Percentiles rank a stretch among this genome's conserved stretches.
These are phyloP conservation scores for Pseudonaja textilis DNA, from an alignment of 2,113 vertebrate species.

Conservation along the genomic window DNA sequence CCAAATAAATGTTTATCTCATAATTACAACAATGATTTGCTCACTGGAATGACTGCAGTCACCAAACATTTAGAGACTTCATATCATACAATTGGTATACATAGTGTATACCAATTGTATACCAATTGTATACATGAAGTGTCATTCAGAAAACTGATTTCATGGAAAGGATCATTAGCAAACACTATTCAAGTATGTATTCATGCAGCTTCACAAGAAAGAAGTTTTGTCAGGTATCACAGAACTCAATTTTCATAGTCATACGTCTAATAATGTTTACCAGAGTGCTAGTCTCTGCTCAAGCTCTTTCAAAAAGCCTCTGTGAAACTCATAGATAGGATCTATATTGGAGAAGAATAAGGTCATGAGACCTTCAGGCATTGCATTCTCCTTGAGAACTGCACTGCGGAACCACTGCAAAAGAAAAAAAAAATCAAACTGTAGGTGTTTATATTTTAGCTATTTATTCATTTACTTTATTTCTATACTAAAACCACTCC, in stretches of 20 bases:
- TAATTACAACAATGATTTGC: neutral
- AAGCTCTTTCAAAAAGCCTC: slow-evolving; percentile 89
- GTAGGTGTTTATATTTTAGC: neutral
- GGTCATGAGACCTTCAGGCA: slow-evolving; percentile 85
- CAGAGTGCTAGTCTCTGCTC: slow-evolving; percentile 90
- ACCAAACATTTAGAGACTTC: neutral
- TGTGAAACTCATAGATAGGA: slow-evolving; percentile 92
- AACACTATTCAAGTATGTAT: neutral
- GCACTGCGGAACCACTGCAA: slow-evolving; percentile 93
- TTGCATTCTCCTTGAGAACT: slow-evolving; percentile 86
- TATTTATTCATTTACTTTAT: neutral
- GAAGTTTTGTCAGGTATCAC: neutral
- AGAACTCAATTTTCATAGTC: neutral
- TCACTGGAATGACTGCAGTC: neutral
- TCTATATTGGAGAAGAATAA: slow-evolving; percentile 94
- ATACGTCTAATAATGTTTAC: slow-evolving; percentile 61
- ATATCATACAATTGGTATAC: neutral
- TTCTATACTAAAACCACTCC: neutral
- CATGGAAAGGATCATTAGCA: neutral
- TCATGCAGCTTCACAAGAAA: neutral
- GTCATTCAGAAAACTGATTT: neutral
- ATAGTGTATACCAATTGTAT: neutral
- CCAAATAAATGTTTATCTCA: neutral
- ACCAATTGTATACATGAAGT: no score
- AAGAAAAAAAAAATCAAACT: neutral